These are phyloP conservation scores for Lysandra coridon DNA, from an alignment of 2,888 invertebrate genomes.

Conservation along the genomic window DNA sequence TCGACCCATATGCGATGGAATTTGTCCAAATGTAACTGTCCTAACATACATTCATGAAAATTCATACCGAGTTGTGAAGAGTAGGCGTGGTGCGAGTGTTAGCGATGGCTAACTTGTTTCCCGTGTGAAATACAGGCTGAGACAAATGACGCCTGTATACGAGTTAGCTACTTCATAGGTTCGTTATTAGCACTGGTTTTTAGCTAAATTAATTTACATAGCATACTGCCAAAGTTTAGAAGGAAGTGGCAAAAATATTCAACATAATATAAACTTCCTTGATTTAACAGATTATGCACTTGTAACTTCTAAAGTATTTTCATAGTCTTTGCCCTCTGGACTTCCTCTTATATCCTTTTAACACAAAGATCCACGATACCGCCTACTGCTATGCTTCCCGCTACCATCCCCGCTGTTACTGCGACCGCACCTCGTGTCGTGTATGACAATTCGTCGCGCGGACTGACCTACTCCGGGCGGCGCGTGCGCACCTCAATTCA, in stretches of 20 bases:
- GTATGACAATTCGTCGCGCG: conserved; percentile 60
- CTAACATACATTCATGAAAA: conserved; percentile 19
- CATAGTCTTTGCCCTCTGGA: no score
- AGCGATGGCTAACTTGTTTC: background rate
- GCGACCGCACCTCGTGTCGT: conserved; percentile 57
- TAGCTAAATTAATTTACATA: background rate
- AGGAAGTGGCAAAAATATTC: background rate
- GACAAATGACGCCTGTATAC: background rate
- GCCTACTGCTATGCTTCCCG: conserved; percentile 32
- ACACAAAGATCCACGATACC: background rate
- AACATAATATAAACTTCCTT: no score
- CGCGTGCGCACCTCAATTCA: conserved; percentile 51
- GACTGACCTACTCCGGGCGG: conserved; percentile 59
- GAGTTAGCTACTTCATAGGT: background rate
- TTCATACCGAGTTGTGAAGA: conserved; percentile 17
- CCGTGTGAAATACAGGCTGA: background rate
- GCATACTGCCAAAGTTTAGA: background rate
- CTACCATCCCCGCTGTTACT: conserved; percentile 35
- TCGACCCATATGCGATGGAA: conserved; percentile 21
- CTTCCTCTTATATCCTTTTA: background rate
- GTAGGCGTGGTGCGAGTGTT: background rate
- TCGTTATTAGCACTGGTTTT: background rate
- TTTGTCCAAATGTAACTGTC: conserved; percentile 22
- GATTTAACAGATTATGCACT: background rate
- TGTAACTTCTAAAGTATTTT: no score